Conservation (phyloP, 2,113 vertebrate species). For the Pongo pygmaeus region DNA sequence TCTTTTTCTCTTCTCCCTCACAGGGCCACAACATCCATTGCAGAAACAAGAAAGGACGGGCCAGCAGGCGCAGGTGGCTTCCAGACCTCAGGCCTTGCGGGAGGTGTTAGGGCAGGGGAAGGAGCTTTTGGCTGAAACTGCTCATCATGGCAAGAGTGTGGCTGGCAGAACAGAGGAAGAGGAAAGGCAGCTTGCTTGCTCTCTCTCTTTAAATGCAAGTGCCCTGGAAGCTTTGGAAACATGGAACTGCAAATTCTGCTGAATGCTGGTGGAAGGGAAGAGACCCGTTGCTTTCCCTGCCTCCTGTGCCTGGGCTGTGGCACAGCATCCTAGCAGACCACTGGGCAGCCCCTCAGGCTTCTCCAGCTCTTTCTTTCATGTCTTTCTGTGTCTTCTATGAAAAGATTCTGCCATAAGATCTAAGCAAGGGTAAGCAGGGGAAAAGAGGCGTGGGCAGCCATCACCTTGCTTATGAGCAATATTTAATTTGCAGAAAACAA, state of each 20-base stretch:
- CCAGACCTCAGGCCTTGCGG: rapidly evolving
- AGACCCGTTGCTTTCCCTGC: rapidly evolving
- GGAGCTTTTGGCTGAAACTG: neutral
- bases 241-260: neutral
- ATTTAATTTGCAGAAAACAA: neutral
- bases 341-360: rapidly evolving
- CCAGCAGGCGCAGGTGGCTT: rapidly evolving
- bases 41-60: neutral
- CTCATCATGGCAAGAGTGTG: neutral
- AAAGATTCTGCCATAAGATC: neutral
- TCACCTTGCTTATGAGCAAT: neutral
- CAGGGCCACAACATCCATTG: rapidly evolving
- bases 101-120: rapidly evolving
- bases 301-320: neutral
- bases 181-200: neutral
- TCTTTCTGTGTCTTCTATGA: neutral
- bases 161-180: neutral
- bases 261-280: neutral
- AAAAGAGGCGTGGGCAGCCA: neutral
- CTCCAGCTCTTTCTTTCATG: neutral
- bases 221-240: neutral
- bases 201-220: too few species aligned
- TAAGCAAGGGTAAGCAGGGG: neutral
- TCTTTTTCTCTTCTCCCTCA: neutral
- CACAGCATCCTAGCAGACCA: rapidly evolving